These are phyloP conservation scores for Machimus atricapillus DNA, from an alignment of 2,888 invertebrate species.

Conservation along the genomic window DNA sequence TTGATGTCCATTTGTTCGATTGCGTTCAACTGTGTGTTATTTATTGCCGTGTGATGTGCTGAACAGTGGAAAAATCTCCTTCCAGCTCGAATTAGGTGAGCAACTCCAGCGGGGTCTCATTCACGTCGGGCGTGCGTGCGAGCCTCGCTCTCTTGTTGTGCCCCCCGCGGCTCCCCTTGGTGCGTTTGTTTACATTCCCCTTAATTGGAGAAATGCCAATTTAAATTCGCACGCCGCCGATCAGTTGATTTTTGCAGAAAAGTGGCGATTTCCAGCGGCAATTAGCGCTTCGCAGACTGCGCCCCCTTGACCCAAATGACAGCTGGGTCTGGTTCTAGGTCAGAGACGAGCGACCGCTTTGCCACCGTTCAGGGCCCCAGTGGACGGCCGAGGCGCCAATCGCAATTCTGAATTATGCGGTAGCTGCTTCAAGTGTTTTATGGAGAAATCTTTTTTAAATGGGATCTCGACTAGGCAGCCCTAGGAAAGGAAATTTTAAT, in stretches of 20 bases:
- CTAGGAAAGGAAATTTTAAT: neutral
- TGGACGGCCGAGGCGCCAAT: neutral
- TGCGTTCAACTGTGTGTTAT: neutral
- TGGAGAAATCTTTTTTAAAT: neutral
- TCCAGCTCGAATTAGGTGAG: neutral
- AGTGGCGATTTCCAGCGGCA: neutral
- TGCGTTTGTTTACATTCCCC: conserved; percentile 45
- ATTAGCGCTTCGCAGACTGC: neutral
- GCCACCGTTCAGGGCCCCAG: neutral
- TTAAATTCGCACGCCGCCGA: neutral
- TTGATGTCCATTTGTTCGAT: neutral
- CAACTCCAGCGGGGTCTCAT: neutral
- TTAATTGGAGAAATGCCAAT: conserved; percentile 37
- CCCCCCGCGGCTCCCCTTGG: neutral
- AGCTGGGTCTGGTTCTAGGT: conserved; percentile 4
- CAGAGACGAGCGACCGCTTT: neutral
- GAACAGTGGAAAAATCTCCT: neutral
- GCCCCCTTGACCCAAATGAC: conserved; percentile 9
- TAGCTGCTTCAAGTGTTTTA: neutral
- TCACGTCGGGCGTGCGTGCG: neutral
- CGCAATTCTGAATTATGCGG: neutral
- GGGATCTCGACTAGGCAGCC: neutral
- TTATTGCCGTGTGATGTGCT: neutral
- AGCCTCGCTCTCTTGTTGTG: neutral
- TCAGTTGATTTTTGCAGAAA: neutral